phyloP scores from a whole-genome alignment of 1,140 invertebrate genomes.

The Anastatus disparis region DNA sequence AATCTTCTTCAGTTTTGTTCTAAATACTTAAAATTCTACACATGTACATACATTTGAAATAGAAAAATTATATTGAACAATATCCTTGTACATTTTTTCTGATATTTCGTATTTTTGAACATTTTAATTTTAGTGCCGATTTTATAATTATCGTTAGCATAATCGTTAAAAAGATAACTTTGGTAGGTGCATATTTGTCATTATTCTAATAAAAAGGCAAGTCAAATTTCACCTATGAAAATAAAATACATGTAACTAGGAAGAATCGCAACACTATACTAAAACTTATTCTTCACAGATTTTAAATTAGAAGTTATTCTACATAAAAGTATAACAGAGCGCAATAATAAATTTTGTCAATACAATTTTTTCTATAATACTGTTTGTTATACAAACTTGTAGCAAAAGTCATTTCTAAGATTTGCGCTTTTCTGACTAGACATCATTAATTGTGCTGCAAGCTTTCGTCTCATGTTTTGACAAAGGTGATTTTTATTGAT shows the following conservation, averaged over 20 bases:
- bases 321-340: not conserved
- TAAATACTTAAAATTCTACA: not conserved
- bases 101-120: not conserved
- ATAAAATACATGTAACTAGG: constrained; percentile 10
- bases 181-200: constrained; percentile 5
- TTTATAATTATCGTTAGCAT: not conserved
- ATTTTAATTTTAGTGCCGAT: constrained; percentile 4
- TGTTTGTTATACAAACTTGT: constrained; percentile 19
- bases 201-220: constrained; percentile 1
- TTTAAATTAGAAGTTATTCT: constrained; percentile 3
- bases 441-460: constrained; percentile 20
- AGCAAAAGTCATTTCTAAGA: constrained; percentile 13
- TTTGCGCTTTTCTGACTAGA: constrained; percentile 23
- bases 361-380: constrained; percentile 20
- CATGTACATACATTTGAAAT: not conserved
- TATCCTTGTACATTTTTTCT: not conserved
- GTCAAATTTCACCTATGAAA: not conserved
- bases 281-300: not conserved
- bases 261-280: constrained; percentile 1
- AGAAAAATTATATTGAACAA: constrained; percentile 9
- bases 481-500: constrained; percentile 10
- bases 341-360: constrained; percentile 5
- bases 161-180: not conserved
- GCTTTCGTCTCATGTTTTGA: not conserved
- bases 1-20: not conserved